Conservation (phyloP, 2,797 vertebrate genomes). For the Astyanax mexicanus region DNA sequence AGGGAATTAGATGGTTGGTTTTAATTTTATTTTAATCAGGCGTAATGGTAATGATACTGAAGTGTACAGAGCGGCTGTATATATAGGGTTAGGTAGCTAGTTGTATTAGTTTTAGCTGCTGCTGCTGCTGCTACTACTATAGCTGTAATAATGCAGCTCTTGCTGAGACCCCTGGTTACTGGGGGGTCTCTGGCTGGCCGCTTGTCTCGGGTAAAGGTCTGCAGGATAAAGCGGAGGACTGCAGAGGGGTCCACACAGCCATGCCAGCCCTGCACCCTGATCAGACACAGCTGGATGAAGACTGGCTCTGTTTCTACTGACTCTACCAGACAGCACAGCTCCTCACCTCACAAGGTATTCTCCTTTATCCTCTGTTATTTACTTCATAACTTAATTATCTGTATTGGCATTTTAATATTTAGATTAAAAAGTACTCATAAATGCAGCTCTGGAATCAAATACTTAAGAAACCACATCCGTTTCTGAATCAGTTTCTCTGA, state of each 20-base stretch:
- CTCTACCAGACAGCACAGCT: conserved; percentile 56
- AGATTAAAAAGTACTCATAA: too few relatives aligned
- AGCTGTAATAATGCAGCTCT: conserved; percentile 54
- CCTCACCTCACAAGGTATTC: conserved; percentile 73
- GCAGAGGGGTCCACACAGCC: conserved; percentile 34
- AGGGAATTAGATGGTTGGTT: neutral
- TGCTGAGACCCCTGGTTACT: conserved; percentile 29
- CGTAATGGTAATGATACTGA: neutral
- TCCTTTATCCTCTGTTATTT: too few relatives aligned
- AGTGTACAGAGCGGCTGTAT: too few relatives aligned
- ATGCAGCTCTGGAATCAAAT: too few relatives aligned
- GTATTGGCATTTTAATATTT: too few relatives aligned
- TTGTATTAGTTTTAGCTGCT: too few relatives aligned
- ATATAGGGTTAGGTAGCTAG: too few relatives aligned
- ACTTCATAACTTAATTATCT: too few relatives aligned
- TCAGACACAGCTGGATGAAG: conserved; percentile 72
- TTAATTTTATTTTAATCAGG: neutral
- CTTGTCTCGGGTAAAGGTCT: conserved; percentile 65
- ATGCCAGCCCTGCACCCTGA: conserved; percentile 51
- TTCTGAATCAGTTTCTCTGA: too few relatives aligned
- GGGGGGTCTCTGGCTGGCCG: conserved; percentile 50
- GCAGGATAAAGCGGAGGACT: conserved; percentile 58
- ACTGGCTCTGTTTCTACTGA: conserved; percentile 43
- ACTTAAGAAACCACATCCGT: too few relatives aligned
- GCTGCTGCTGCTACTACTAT: too few relatives aligned